Percentiles rank a stretch among this genome's conserved stretches.
Evolutionary conservation across 2,113 vertebrate species (phyloP).

Genomic region (Eublepharis macularius): DNA sequence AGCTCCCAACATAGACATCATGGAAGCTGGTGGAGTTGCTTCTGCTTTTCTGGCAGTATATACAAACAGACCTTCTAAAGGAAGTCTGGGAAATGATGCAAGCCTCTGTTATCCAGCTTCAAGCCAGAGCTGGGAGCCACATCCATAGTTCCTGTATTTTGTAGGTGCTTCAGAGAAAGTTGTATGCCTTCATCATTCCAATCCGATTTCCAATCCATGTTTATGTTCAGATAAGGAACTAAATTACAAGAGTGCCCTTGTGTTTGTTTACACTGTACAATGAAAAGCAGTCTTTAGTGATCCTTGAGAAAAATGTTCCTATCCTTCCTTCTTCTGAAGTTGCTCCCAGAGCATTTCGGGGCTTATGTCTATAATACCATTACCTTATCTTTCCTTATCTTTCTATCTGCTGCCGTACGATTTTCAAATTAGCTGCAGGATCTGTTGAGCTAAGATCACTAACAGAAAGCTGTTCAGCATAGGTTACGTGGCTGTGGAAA

Average conservation of each 20-base stretch:
- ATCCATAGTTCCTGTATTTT: not conserved
- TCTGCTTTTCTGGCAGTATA: not conserved
- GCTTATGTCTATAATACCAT: not conserved
- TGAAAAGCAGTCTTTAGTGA: constrained; percentile 4
- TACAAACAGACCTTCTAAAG: not conserved
- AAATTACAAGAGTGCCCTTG: not conserved
- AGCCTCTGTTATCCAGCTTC: not conserved
- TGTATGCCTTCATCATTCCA: not conserved
- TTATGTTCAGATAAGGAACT: not conserved
- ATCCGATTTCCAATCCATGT: not conserved
- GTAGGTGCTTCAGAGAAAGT: not conserved
- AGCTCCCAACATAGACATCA: not conserved
- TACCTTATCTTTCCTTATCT: not conserved
- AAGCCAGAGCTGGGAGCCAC: not conserved
- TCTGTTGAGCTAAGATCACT: not conserved
- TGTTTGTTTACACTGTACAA: not conserved
- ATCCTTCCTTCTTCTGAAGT: not conserved
- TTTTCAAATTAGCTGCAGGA: not conserved
- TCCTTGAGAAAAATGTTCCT: not conserved
- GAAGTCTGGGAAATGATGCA: not conserved
- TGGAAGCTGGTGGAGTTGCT: not conserved
- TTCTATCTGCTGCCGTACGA: not conserved
- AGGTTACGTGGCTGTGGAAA: not conserved
- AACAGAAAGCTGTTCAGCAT: not conserved
- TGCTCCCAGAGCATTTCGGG: not conserved